These are phyloP conservation scores for Podarcis lilfordi DNA, from an alignment of 2,797 vertebrate genomes.

Conservation along the genomic window DNA sequence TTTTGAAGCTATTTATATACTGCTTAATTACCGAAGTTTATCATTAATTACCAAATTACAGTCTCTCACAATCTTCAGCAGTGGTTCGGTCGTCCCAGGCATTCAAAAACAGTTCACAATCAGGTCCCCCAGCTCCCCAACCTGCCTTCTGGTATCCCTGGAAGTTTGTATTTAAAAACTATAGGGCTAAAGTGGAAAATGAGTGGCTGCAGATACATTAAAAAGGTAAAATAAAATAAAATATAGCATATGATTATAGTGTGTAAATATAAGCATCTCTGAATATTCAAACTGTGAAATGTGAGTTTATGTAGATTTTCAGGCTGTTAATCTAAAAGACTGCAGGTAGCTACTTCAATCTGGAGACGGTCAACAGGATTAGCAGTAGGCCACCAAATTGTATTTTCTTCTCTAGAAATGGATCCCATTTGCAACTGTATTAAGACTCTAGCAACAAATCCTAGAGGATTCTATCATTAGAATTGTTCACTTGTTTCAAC, in stretches of 20 bases:
- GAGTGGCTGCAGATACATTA: slow-evolving; percentile 72
- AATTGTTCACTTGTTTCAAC: slow-evolving; percentile 59
- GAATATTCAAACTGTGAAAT: slow-evolving; percentile 68
- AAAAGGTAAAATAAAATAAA: slow-evolving; percentile 80
- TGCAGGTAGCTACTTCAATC: slow-evolving; percentile 64
- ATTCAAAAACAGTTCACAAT: neutral
- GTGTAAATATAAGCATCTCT: slow-evolving; percentile 78
- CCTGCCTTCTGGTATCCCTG: slow-evolving; percentile 71
- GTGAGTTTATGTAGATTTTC: slow-evolving; percentile 72
- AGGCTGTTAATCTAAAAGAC: slow-evolving; percentile 75
- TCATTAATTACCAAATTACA: neutral
- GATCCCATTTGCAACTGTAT: slow-evolving; percentile 36
- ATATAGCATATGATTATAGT: slow-evolving; percentile 76
- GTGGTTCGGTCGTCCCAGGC: rapidly evolving
- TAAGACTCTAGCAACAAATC: slow-evolving; percentile 36
- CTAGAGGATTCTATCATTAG: slow-evolving; percentile 55
- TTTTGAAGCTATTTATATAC: too few species aligned
- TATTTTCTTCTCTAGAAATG: slow-evolving; percentile 10
- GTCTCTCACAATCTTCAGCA: slow-evolving; percentile 30
- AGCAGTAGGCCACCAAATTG: slow-evolving; percentile 34
- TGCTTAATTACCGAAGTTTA: too few species aligned
- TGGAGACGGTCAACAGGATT: slow-evolving; percentile 37
- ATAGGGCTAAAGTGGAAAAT: slow-evolving; percentile 52
- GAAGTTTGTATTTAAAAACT: slow-evolving; percentile 48
- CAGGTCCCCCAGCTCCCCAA: slow-evolving; percentile 31